Base-by-base conservation (phyloP, 2,888 invertebrate species). In the Sphaerolaimus hirsutus region DNA sequence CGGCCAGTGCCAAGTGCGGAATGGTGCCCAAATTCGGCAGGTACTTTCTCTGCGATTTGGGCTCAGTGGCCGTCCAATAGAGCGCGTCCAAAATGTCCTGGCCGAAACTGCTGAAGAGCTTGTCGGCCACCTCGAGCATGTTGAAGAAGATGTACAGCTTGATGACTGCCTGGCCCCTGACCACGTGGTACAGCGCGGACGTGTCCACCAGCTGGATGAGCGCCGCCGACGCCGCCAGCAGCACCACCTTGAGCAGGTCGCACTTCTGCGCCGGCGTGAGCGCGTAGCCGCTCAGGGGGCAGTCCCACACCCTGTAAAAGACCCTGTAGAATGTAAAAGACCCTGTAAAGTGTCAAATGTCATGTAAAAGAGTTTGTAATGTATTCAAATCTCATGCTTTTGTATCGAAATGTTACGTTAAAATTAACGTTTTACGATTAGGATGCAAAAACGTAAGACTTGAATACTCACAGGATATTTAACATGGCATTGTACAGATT, bases 101-200 rank as follows among this genome's bases (percentile, higher is more conserved):
- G 41, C 61, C 61, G 68, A 89, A 86, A 29, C 86, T 84, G 48
- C 89, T 89, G 62, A 93, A 79, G 53, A 97, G 68, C 52, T 87
- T 73, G 68, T 97, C 97, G 17, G 86, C 87, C 45, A 74, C 70
- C 71, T 99, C 97, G 49, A 97, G 69, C 89, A 97, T 97, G 65
- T 99, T 99, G 67, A 86, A 99, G 70, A 97, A 91, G 63, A 99
- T 89, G 64, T 99, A 99, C 54, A 99, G 70, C 63, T 99, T 99
- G 67, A 99, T 93, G 51, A 93, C 87, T 53, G 91, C 89, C 43
- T 43, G 43, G 3, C 43, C 43, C 45, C 69, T 59, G 12, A 71
- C 67, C 57, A 91, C 72, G 66, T 97, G 93, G 68, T 97, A 97
- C 72, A 93, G 78, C 73, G 93, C 82, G 55, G 89, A 91, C 37